Conservation (phyloP, 1,140 invertebrate species). For the Pseudomyrmex cubaensis region DNA sequence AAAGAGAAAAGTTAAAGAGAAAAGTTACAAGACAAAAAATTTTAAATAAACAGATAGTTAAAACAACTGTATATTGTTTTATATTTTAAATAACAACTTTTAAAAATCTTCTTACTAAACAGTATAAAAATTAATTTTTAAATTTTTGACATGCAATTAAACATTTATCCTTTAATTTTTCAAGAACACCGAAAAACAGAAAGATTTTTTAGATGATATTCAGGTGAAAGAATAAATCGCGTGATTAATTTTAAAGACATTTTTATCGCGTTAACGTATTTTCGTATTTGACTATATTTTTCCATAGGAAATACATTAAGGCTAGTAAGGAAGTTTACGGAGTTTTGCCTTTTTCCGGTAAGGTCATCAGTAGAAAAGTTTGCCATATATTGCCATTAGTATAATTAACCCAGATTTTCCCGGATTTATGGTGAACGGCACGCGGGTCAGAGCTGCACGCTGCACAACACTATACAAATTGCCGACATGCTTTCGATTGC, state of each 20-base stretch:
- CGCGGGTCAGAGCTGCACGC: slow-evolving; percentile 64
- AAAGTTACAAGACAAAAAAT: too few species aligned
- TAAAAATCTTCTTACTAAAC: not conserved
- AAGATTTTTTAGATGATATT: not conserved
- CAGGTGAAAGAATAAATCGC: not conserved
- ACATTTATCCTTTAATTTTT: not conserved
- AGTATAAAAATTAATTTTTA: not conserved
- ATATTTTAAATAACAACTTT: not conserved
- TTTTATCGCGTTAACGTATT: slow-evolving; percentile 11
- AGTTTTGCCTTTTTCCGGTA: slow-evolving; percentile 70
- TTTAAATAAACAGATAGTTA: not conserved
- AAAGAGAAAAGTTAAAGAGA: too few species aligned
- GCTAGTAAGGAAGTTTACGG: slow-evolving; percentile 51
- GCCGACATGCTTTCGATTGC: slow-evolving; percentile 50
- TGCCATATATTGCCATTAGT: slow-evolving; percentile 74
- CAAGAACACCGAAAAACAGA: not conserved
- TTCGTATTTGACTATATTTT: not conserved
- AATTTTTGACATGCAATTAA: not conserved
- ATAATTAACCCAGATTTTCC: slow-evolving; percentile 82
- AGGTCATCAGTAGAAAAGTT: slow-evolving; percentile 68
- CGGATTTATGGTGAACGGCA: slow-evolving; percentile 80
- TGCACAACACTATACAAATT: slow-evolving; percentile 51
- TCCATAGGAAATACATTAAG: slow-evolving; percentile 45
- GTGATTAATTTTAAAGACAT: not conserved
- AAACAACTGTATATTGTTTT: not conserved